Conservation (phyloP, 2,888 invertebrate genomes). For the Ormyrus pomaceus region DNA sequence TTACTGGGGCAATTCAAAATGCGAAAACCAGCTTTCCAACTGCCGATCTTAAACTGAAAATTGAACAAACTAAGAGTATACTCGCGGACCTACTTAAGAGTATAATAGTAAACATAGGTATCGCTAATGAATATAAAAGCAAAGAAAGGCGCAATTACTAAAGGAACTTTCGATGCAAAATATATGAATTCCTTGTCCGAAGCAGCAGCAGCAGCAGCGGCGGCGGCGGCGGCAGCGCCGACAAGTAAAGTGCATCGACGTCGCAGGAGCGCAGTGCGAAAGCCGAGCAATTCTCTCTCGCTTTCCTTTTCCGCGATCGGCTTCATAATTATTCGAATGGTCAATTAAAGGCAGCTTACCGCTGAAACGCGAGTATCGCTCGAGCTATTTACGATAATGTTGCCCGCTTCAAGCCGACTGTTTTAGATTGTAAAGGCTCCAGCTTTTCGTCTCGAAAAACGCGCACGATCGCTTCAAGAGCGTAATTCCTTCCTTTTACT, state of each 20-base stretch:
- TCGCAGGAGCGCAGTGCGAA: background rate
- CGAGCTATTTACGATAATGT: conserved; percentile 64
- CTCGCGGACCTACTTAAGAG: no score
- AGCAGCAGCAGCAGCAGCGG: background rate
- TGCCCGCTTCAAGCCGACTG: conserved; percentile 58
- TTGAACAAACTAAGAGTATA: no score
- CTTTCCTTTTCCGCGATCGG: conserved; percentile 43
- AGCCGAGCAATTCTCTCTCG: background rate
- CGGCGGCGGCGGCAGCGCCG: background rate
- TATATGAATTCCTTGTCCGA: background rate
- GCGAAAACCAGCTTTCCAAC: no score
- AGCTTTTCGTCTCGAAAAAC: conserved; percentile 8
- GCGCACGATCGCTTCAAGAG: background rate
- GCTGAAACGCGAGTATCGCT: conserved; percentile 57
- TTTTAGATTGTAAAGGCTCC: conserved; percentile 47
- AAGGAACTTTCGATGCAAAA: no score
- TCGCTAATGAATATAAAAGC: no score
- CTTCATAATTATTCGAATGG: conserved; percentile 65
- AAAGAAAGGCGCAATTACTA: no score
- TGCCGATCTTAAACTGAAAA: no score
- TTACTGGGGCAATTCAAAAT: no score
- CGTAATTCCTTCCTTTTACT: no score
- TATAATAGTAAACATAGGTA: no score
- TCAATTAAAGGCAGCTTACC: conserved; percentile 64
- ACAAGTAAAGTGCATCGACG: conserved; percentile 26